phyloP scores from a whole-genome alignment of 2,113 vertebrate genomes.

The Falcunculus frontatus region DNA sequence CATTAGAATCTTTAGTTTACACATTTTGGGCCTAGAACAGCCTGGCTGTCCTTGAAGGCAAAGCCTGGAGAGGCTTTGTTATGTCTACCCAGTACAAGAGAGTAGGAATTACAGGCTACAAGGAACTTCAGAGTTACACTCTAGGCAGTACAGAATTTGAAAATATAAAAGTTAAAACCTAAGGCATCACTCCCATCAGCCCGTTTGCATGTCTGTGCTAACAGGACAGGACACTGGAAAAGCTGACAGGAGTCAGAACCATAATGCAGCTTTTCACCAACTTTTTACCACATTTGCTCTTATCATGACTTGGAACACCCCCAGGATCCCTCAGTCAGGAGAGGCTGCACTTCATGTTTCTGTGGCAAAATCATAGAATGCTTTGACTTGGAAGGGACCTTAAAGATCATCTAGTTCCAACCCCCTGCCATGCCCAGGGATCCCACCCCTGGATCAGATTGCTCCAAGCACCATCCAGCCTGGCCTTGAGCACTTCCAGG shows the following conservation, averaged over 20 bases:
- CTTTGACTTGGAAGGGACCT: neutral
- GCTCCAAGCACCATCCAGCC: neutral
- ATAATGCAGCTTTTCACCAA: neutral
- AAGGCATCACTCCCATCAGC: neutral
- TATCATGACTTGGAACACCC: neutral
- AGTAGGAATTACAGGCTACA: too few species aligned
- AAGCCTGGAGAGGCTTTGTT: too few species aligned
- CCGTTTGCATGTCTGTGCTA: neutral
- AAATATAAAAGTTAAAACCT: too few species aligned
- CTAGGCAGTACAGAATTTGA: too few species aligned
- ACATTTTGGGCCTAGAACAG: too few species aligned
- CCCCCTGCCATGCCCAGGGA: neutral
- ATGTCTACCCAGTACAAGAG: too few species aligned
- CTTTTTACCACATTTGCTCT: neutral
- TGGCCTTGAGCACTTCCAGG: neutral
- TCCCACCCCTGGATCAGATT: neutral
- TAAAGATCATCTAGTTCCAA: neutral
- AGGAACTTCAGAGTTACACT: too few species aligned
- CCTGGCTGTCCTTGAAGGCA: too few species aligned
- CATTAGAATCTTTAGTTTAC: too few species aligned
- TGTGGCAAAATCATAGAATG: neutral
- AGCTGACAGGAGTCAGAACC: neutral
- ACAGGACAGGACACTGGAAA: neutral
- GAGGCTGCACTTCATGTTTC: neutral
- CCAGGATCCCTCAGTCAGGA: neutral